Conservation (phyloP, 1,140 invertebrate species). For the Drosophila seguyi region DNA sequence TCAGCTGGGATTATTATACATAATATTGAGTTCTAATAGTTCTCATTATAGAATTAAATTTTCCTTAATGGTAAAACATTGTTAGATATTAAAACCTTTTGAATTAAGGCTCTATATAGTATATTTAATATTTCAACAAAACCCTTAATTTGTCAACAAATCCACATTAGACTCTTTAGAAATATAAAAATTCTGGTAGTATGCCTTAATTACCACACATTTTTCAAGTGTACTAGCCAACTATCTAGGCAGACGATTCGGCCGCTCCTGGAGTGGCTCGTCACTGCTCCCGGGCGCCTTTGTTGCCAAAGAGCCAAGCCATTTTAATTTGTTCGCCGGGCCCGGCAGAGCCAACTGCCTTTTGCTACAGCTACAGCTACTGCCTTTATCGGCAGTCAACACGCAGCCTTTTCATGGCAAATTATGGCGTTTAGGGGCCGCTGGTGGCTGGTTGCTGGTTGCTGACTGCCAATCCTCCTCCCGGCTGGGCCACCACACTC, state of each 20-base stretch:
- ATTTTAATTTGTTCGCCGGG: slow-evolving; percentile 59
- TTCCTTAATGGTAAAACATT: too few relatives aligned
- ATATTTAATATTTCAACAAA: neutral
- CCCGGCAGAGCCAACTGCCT: slow-evolving; percentile 38
- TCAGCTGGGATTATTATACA: neutral
- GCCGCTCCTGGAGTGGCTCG: slow-evolving; percentile 30
- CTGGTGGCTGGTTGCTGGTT: slow-evolving; percentile 1
- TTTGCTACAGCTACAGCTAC: slow-evolving; percentile 45
- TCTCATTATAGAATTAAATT: too few relatives aligned
- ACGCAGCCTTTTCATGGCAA: slow-evolving; percentile 83
- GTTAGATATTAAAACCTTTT: too few relatives aligned
- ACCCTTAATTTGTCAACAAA: neutral
- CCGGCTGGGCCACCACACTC: slow-evolving; percentile 32
- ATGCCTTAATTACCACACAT: neutral
- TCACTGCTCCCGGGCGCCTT: slow-evolving; percentile 50
- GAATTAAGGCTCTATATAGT: too few relatives aligned
- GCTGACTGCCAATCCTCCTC: neutral
- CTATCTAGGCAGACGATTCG: slow-evolving; percentile 55
- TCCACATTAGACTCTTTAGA: neutral
- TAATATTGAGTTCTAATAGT: neutral
- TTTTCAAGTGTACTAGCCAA: slow-evolving; percentile 40
- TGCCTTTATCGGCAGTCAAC: slow-evolving; percentile 79
- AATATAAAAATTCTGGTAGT: neutral
- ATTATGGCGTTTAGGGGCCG: slow-evolving; percentile 77
- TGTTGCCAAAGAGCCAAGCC: slow-evolving; percentile 68